A percentile compares a stretch with the other conserved stretches of the same genome.
phyloP scores from a whole-genome alignment of 2,888 invertebrate genomes.

The Dichetophora obliterata region DNA sequence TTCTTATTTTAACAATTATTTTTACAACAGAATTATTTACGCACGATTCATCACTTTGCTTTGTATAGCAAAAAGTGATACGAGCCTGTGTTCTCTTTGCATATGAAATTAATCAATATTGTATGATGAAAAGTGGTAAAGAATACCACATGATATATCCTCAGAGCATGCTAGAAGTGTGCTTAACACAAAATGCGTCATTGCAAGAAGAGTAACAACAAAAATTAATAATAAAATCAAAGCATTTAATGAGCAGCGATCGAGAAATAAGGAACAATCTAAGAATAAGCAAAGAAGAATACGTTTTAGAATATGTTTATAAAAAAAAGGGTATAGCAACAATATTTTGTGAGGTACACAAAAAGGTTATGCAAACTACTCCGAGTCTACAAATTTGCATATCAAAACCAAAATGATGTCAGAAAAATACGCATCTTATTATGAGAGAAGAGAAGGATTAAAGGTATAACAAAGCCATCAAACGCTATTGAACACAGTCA shows the following conservation, averaged over 20 bases:
- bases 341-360: background rate
- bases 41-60: background rate
- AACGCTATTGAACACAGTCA: background rate
- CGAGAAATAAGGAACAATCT: background rate
- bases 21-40: background rate
- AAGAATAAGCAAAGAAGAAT: background rate
- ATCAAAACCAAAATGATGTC: slow-evolving; percentile 6
- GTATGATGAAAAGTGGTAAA: background rate
- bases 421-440: slow-evolving; percentile 1
- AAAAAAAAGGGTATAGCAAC: background rate
- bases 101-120: slow-evolving; percentile 8
- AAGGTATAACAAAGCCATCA: too few species aligned
- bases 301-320: background rate
- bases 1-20: background rate
- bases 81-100: background rate
- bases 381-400: background rate
- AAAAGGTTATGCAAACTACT: background rate
- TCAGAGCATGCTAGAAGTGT: slow-evolving; percentile 11
- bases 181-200: slow-evolving; percentile 1
- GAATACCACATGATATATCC: background rate
- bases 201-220: background rate
- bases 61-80: background rate
- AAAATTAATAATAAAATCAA: background rate
- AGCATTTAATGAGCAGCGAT: background rate
- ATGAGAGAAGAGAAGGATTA: too few species aligned